Conservation (phyloP, 2,113 vertebrate species). For the Callipepla squamata region DNA sequence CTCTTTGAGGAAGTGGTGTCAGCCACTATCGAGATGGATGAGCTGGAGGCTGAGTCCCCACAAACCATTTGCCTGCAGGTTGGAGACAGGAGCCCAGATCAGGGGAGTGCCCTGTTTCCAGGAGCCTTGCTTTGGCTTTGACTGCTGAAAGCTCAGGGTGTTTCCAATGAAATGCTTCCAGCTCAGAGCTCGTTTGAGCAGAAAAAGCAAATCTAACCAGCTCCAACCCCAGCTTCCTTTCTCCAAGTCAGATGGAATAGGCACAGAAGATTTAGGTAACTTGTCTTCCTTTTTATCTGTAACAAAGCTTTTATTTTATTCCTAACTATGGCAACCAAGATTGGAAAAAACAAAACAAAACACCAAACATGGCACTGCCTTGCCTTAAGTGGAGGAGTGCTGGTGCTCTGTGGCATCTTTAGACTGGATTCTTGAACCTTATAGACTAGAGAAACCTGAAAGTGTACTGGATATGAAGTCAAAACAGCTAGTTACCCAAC, state of each 20-base stretch:
- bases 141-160: background rate
- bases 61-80: background rate
- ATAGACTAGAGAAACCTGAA: constrained; percentile 66
- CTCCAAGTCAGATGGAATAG: background rate
- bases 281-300: background rate
- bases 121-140: background rate
- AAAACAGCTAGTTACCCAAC: constrained; percentile 42
- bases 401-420: constrained; percentile 35
- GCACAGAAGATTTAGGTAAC: background rate
- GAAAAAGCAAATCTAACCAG: background rate
- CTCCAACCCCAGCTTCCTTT: background rate
- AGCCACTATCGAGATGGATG: background rate
- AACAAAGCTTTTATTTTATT: constrained; percentile 25
- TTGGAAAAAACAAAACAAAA: background rate
- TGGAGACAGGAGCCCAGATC: background rate
- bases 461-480: constrained; percentile 32
- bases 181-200: background rate
- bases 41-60: background rate
- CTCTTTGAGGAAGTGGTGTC: background rate
- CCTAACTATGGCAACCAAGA: background rate
- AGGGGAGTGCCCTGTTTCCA: rapidly evolving
- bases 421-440: constrained; percentile 46
- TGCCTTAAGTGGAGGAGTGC: background rate
- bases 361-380: background rate
- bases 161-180: background rate